These are phyloP conservation scores for Rhegmatorhina hoffmannsi DNA, from an alignment of 2,113 vertebrate species.

Conservation along the genomic window DNA sequence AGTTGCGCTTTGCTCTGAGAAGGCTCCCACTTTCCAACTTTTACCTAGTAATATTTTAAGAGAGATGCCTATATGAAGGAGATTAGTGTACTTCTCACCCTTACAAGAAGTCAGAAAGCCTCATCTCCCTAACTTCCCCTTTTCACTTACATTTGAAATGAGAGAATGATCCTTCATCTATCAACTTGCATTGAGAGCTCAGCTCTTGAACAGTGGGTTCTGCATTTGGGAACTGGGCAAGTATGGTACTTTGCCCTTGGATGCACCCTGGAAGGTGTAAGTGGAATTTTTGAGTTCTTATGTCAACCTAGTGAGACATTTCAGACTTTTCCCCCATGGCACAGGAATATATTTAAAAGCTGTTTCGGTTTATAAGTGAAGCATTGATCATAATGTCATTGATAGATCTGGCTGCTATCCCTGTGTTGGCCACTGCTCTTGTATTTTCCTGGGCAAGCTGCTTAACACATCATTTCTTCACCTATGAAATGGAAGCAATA, in stretches of 20 bases:
- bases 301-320: not conserved
- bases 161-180: not conserved
- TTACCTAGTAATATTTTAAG: not conserved
- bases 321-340: not conserved
- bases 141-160: not conserved
- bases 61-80: fast-evolving
- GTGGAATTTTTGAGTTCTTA: not conserved
- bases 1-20: not conserved
- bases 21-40: not conserved
- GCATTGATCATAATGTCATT: not conserved
- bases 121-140: fast-evolving
- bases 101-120: not conserved
- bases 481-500: not conserved
- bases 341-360: not conserved
- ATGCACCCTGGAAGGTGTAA: fast-evolving
- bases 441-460: not conserved
- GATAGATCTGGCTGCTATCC: not conserved
- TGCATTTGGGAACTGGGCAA: not conserved
- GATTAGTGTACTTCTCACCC: not conserved
- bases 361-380: not conserved
- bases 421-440: not conserved
- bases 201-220: not conserved
- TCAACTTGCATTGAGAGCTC: not conserved
- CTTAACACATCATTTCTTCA: not conserved
- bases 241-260: not conserved